Conservation (phyloP, 2,797 vertebrate species). For the Babyrousa celebensis region DNA sequence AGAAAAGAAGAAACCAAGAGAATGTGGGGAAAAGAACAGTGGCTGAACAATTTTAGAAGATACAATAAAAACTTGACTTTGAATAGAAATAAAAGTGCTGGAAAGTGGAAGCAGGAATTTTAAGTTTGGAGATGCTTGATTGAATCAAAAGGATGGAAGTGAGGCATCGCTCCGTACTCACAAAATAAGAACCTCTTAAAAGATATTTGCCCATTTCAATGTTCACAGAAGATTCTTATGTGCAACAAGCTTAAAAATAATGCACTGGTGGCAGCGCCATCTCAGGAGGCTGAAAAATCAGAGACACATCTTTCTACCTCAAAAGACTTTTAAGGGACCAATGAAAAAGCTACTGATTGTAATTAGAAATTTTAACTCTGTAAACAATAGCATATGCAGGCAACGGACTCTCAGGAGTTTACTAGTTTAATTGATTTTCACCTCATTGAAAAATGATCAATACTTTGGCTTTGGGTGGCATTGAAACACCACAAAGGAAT, state of each 20-base stretch:
- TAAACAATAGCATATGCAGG: background rate
- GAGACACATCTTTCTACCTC: background rate
- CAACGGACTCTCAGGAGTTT: background rate
- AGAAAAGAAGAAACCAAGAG: background rate
- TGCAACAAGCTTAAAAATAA: background rate
- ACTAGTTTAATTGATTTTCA: background rate
- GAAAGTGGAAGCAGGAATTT: background rate
- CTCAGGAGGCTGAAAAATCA: background rate
- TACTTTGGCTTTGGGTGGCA: background rate
- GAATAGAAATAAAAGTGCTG: background rate
- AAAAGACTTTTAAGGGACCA: background rate
- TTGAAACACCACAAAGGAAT: background rate
- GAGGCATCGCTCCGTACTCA: no score
- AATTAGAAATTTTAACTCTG: background rate
- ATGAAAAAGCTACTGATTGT: background rate
- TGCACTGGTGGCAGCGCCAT: background rate
- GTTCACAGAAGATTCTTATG: background rate
- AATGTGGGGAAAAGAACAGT: background rate
- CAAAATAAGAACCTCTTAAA: background rate
- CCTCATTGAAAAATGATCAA: background rate
- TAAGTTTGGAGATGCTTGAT: background rate
- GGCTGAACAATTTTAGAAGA: background rate
- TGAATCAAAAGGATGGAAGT: background rate
- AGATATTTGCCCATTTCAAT: background rate
- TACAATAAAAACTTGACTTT: background rate